These are phyloP conservation scores for Amblyopsis hoosieri DNA, from an alignment of 2,797 vertebrate species.

Conservation along the genomic window DNA sequence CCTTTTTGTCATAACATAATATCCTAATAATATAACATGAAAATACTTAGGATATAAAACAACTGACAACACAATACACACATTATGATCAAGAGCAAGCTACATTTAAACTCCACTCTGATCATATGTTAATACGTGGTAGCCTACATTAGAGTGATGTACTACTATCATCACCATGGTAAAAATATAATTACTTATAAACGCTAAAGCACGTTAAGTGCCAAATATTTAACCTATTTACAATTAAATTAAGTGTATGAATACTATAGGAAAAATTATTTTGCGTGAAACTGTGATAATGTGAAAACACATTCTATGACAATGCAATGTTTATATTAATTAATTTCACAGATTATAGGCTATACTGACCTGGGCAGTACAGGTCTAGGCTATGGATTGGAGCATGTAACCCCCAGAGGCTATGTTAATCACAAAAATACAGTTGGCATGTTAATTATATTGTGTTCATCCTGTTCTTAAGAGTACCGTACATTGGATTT, in stretches of 20 bases:
- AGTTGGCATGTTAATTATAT: slow-evolving; percentile 11
- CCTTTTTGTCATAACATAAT: too few species aligned
- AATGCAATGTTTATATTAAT: too few species aligned
- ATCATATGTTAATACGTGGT: neutral
- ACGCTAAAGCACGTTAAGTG: too few species aligned
- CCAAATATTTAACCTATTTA: too few species aligned
- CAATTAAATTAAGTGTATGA: too few species aligned
- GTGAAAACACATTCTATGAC: too few species aligned
- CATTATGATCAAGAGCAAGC: neutral
- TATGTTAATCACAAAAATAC: slow-evolving; percentile 24
- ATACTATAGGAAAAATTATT: too few species aligned
- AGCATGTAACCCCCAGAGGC: slow-evolving; percentile 16
- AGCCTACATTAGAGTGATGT: too few species aligned
- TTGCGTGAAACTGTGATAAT: too few species aligned
- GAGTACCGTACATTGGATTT: slow-evolving; percentile 6
- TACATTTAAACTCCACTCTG: neutral
- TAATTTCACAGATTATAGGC: too few species aligned
- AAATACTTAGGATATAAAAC: neutral
- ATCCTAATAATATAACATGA: neutral
- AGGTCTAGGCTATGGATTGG: slow-evolving; percentile 9
- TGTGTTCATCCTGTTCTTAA: slow-evolving; percentile 17
- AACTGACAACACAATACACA: neutral
- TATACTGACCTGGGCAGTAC: slow-evolving; percentile 7
- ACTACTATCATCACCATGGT: too few species aligned
- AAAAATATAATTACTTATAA: too few species aligned